Base-by-base conservation (phyloP, 2,113 vertebrate species). In the Fulmarus glacialis region DNA sequence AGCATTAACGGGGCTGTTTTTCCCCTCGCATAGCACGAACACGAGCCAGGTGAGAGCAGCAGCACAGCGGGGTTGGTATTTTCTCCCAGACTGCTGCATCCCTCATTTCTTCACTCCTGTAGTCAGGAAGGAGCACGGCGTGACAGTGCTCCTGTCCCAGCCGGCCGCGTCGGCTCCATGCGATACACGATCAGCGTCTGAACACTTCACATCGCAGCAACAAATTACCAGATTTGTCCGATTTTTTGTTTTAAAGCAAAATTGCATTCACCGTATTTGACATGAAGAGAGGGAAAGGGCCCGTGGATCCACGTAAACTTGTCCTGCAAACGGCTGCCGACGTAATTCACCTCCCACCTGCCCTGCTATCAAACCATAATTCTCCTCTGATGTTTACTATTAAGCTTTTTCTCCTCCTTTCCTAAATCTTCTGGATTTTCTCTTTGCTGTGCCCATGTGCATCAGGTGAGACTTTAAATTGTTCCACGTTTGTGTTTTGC, bases 111-210 rank as follows among this genome's bases (percentile, higher is more conserved):
- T 8, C 17, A 5, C 19, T 56, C 42, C 73, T 3, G 24, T 4
- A 7, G 23, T 8, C 12, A 18, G 1, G 23, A 27, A 27, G 53
- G 53, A n/a, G 40, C 53, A 21, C 4, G 4, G 52, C 3, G 16
- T 7, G 34, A 36, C 9, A 5, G 24, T 12, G 38, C 59, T 85
- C 42, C 50, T 4, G 14, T 11, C 48, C 29, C 60, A 34, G 40
- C 13, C 4, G 23, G 27, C 16, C 6, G 6, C 56, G 12, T 1
- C 23, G 42, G 63, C n/a, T 23, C 24, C 36, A 1, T 2, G 30
- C 5, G 9, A 17, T 10, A 14, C 20, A 5, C 12, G 8, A 5
- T 26, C 73, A 32, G 55, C 63, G 11, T 9, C 73, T 12, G 19
- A 52, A 60, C 13, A 10, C 43, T 24, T n/a, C 4, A 2, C 5